Evolutionary conservation across 2,113 vertebrate genomes (phyloP).

Genomic region (Sporophila hypoxantha): DNA sequence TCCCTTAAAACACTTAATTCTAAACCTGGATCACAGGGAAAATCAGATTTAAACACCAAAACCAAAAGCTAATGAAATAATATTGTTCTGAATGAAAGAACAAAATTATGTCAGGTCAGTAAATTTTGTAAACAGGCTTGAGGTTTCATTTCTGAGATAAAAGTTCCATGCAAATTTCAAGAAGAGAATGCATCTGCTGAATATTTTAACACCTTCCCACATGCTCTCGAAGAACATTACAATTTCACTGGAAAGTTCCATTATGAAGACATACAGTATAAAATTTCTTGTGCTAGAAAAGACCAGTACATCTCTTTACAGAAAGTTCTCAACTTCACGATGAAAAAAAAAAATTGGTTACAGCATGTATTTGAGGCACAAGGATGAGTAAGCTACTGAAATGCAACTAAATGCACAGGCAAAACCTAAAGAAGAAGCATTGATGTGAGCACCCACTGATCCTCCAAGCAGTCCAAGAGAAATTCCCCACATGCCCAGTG

Average conservation of each 20-base stretch:
- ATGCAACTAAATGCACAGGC: not conserved
- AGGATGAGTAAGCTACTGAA: not conserved
- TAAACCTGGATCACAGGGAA: not conserved
- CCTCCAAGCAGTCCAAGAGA: not conserved
- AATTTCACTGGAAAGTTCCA: not conserved
- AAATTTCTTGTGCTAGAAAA: not conserved
- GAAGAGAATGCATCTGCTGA: not conserved
- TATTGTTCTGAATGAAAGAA: not conserved
- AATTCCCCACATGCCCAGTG: not conserved
- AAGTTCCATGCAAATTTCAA: not conserved
- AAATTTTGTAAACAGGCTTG: not conserved
- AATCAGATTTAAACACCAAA: not conserved
- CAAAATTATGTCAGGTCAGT: not conserved
- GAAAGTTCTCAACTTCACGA: not conserved
- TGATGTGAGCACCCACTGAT: not conserved
- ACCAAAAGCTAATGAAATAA: not conserved
- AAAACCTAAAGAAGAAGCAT: not conserved
- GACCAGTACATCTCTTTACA: not conserved
- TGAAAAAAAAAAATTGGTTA: not conserved
- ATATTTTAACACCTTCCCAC: conserved; percentile 25
- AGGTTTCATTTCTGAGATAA: not conserved
- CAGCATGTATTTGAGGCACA: not conserved
- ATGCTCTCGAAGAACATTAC: not conserved
- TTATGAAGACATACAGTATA: not conserved
- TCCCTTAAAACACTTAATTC: not conserved